phyloP scores from a whole-genome alignment of 2,113 vertebrate species.

The Lucifuga dentata region DNA sequence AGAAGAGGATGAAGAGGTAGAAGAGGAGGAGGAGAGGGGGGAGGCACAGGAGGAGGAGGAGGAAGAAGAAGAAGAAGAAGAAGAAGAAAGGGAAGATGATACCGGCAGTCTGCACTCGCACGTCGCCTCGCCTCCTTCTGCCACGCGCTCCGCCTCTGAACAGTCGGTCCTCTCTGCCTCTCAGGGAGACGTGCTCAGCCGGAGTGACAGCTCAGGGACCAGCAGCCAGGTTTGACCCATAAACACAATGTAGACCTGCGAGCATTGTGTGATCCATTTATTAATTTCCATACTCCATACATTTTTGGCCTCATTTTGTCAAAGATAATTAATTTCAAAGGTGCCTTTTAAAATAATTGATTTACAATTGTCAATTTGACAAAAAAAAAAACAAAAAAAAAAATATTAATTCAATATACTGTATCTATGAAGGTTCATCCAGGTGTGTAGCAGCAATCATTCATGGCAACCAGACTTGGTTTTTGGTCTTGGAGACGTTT shows the following conservation, averaged over 20 bases:
- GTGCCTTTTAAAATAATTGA: constrained; percentile 37
- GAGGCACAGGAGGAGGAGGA: constrained; percentile 70
- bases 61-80: constrained; percentile 59
- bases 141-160: constrained; percentile 82
- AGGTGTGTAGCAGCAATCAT: too few species aligned
- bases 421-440: too few species aligned
- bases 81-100: constrained; percentile 74
- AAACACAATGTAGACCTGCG: too few species aligned
- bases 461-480: too few species aligned
- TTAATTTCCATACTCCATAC: constrained; percentile 36
- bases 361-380: too few species aligned
- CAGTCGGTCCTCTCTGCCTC: constrained; percentile 84
- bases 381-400: too few species aligned
- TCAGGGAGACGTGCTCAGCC: constrained; percentile 87
- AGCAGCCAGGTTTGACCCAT: constrained; percentile 85
- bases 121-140: constrained; percentile 81
- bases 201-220: constrained; percentile 86
- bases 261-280: too few species aligned
- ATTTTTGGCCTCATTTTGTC: constrained; percentile 62
- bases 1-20: constrained; percentile 70
- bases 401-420: too few species aligned
- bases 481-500: too few species aligned
- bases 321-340: constrained; percentile 58
- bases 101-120: constrained; percentile 83
- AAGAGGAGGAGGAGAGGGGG: constrained; percentile 52